Conservation (phyloP, 2,113 vertebrate genomes). For the Brienomyrus longianalis region DNA sequence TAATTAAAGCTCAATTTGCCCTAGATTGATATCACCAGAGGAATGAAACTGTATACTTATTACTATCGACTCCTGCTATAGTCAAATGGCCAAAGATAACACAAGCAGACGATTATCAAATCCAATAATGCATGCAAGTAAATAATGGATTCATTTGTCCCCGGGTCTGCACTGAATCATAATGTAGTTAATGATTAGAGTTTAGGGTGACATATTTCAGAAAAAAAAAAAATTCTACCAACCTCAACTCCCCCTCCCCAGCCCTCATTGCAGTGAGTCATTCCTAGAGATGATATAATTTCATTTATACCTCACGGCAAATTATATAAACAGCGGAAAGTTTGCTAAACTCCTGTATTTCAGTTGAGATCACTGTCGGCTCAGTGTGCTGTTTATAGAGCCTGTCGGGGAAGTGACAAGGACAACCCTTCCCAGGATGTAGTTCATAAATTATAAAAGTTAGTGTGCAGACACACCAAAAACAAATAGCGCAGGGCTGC, state of each 20-base stretch:
- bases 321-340: neutral
- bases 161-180: neutral
- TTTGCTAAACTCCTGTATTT: neutral
- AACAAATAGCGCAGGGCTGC: conserved; percentile 38
- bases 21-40: conserved; percentile 28
- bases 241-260: neutral
- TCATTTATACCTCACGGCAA: conserved; percentile 3
- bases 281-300: neutral
- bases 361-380: neutral
- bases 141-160: conserved; percentile 11
- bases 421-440: neutral
- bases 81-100: conserved; percentile 25
- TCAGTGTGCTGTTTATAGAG: neutral
- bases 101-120: conserved; percentile 15
- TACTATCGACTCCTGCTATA: conserved; percentile 32
- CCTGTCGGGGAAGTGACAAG: neutral
- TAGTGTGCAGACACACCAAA: conserved; percentile 16
- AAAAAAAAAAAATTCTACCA: neutral
- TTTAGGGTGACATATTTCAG: neutral
- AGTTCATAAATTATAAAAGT: neutral
- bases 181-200: conserved; percentile 12
- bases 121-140: conserved; percentile 11
- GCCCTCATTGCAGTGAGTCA: neutral
- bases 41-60: conserved; percentile 37
- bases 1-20: conserved; percentile 44